A percentile compares a stretch with the other conserved stretches of the same genome.
Conservation (phyloP, 2,797 vertebrate species). For the Miichthys miiuy region DNA sequence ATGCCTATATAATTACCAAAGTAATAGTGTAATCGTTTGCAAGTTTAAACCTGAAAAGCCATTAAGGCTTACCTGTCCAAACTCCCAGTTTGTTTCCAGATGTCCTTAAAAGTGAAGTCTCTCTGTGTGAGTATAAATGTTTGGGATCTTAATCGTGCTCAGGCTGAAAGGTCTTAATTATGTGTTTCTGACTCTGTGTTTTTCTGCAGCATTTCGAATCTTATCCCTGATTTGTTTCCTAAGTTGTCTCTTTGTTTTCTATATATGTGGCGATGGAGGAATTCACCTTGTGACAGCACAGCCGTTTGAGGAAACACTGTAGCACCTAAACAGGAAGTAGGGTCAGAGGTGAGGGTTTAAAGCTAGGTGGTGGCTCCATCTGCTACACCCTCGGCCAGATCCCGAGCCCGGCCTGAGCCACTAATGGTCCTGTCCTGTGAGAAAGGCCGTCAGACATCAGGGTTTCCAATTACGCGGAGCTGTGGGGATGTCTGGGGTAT, state of each 20-base stretch:
- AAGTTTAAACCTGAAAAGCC: constrained; percentile 65
- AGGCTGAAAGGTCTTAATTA: not conserved
- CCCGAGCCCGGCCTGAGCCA: constrained; percentile 40
- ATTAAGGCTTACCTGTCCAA: constrained; percentile 38
- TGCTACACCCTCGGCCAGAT: constrained; percentile 57
- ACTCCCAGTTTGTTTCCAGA: constrained; percentile 37
- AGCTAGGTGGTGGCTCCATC: constrained; percentile 54
- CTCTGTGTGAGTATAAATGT: constrained; percentile 2
- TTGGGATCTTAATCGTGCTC: not conserved
- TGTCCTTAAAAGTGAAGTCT: constrained; percentile 30
- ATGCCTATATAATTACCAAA: constrained; percentile 62
- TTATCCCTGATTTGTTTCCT: constrained; percentile 44
- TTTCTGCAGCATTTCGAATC: constrained; percentile 17
- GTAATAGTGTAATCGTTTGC: constrained; percentile 64
- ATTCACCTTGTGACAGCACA: not conserved
- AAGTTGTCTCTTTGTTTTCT: constrained; percentile 56
- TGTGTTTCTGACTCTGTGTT: not conserved
- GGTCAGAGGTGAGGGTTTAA: constrained; percentile 76
- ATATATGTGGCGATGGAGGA: constrained; percentile 2
- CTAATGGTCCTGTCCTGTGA: constrained; percentile 61
- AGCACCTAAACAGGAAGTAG: constrained; percentile 78
- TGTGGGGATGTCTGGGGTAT: constrained; percentile 60
- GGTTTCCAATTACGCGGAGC: constrained; percentile 77
- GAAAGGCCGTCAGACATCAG: constrained; percentile 46
- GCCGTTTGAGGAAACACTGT: constrained; percentile 64